Conservation (phyloP, 2,888 invertebrate species). For the Leucophora obtusa region DNA sequence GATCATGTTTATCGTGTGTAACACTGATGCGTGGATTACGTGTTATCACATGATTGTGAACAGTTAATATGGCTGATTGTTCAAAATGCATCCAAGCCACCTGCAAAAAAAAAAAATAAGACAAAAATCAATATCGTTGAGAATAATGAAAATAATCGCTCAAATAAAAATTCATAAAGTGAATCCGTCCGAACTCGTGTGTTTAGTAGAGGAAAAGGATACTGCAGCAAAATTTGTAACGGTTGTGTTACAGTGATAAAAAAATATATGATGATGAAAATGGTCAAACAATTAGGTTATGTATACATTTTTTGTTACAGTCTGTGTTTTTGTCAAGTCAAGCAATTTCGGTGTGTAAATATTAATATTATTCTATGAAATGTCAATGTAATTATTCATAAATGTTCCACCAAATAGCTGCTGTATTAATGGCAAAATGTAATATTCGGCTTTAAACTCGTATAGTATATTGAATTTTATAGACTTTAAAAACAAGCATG, state of each 20-base stretch:
- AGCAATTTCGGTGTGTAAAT: not conserved
- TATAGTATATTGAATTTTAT: too few species aligned
- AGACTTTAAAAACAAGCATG: too few species aligned
- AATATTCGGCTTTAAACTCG: too few species aligned
- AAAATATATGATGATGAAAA: too few species aligned
- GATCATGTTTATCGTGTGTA: slow-evolving; percentile 92
- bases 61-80: slow-evolving; percentile 94
- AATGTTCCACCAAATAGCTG: not conserved
- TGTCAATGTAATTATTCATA: not conserved
- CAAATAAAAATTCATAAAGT: too few species aligned
- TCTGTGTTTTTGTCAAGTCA: not conserved
- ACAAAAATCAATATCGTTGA: too few species aligned
- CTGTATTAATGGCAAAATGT: not conserved
- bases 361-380: not conserved
- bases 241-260: too few species aligned
- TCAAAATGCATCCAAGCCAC: slow-evolving; percentile 98
- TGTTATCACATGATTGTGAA: slow-evolving; percentile 96
- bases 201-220: too few species aligned
- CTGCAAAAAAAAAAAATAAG: slow-evolving; percentile 79
- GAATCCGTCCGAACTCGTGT: too few species aligned
- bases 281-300: not conserved
- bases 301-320: not conserved
- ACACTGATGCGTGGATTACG: slow-evolving; percentile 94
- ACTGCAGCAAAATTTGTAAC: too few species aligned
- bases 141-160: too few species aligned